Percentiles rank a stretch among this genome's conserved stretches.
phyloP scores from a whole-genome alignment of 35 echinoderm and acorn worm genomes.

The Diadema setosum region DNA sequence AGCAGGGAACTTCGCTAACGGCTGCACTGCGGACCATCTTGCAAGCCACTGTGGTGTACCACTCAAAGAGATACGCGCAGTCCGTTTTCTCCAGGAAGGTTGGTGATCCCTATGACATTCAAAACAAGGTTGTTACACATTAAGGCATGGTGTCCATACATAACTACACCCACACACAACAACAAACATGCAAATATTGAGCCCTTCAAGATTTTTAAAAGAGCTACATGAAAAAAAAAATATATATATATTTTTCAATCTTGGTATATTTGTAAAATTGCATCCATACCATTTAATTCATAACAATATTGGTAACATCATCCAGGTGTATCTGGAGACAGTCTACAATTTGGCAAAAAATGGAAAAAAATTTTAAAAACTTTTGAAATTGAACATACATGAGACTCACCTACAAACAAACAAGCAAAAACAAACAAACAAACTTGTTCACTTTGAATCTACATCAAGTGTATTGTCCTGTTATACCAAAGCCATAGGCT shows the following conservation, averaged over 20 bases:
- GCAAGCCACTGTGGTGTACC: constrained; percentile 84
- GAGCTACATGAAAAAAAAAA: background rate
- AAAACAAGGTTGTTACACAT: background rate
- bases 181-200: background rate
- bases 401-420: too few species aligned
- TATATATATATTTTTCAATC: background rate
- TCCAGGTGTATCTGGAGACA: too few species aligned
- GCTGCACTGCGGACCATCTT: constrained; percentile 8
- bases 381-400: too few species aligned
- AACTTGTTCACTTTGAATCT: too few species aligned
- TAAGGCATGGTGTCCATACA: too few species aligned
- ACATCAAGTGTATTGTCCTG: too few species aligned
- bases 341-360: too few species aligned
- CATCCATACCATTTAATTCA: background rate
- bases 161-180: background rate
- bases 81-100: constrained; percentile 52
- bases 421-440: too few species aligned
- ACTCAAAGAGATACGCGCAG: constrained; percentile 87
- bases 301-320: too few species aligned
- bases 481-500: too few species aligned
- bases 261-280: background rate
- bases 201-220: background rate
- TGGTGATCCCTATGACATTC: constrained; percentile 68
- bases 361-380: too few species aligned
- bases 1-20: constrained; percentile 68